Percentiles rank a stretch among this genome's conserved stretches.
These are phyloP conservation scores for Scrobipalpa costella DNA, from an alignment of 2,888 invertebrate genomes.

Conservation along the genomic window DNA sequence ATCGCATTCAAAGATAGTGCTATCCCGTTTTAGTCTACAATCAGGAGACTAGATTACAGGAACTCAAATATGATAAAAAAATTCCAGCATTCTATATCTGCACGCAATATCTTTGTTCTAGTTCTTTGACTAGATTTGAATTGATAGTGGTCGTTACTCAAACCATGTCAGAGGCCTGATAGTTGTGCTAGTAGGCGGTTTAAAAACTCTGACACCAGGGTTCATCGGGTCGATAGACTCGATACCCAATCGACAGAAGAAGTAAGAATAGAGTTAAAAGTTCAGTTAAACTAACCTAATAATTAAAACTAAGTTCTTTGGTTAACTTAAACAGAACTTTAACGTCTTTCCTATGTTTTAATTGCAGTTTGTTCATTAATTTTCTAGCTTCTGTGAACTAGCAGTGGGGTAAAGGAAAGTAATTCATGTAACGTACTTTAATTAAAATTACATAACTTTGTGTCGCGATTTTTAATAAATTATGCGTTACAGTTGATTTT, in stretches of 20 bases:
- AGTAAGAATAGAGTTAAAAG: slow-evolving; percentile 12
- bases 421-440: too few relatives aligned
- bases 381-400: background rate
- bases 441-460: too few relatives aligned
- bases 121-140: background rate
- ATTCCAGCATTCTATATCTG: slow-evolving; percentile 8
- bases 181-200: too few relatives aligned
- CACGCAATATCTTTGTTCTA: background rate
- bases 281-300: slow-evolving; percentile 5
- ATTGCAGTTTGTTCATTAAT: slow-evolving; percentile 18
- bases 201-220: too few relatives aligned
- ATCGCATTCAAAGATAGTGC: background rate
- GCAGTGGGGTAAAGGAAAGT: background rate
- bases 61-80: slow-evolving; percentile 7
- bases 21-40: background rate
- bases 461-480: too few relatives aligned
- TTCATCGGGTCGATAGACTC: too few relatives aligned
- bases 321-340: slow-evolving; percentile 8
- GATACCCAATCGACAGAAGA: background rate
- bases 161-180: too few relatives aligned
- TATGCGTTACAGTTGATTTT: too few relatives aligned
- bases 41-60: background rate
- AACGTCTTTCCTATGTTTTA: slow-evolving; percentile 10
- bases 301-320: slow-evolving; percentile 12
- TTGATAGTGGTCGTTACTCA: too few relatives aligned